Evolutionary conservation across 2,113 vertebrate genomes (phyloP).

Genomic region (Syngnathus typhle): DNA sequence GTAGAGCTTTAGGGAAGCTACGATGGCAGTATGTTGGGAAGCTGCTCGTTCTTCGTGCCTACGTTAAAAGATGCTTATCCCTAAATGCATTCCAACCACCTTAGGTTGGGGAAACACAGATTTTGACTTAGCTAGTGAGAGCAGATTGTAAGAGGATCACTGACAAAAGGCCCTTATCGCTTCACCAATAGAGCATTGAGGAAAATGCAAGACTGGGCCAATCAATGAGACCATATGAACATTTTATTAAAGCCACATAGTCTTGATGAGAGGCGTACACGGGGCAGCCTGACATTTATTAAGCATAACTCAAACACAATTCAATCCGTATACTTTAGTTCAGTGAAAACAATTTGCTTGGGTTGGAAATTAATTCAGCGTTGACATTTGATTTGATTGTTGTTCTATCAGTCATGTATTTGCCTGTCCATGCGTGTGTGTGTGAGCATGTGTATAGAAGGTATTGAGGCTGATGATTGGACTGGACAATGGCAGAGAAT

Average conservation of each 20-base stretch:
- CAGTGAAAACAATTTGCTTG: slow-evolving; percentile 25
- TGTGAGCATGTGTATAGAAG: background rate
- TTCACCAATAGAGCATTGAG: slow-evolving; percentile 46
- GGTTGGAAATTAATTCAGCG: slow-evolving; percentile 43
- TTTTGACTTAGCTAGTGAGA: slow-evolving; percentile 20
- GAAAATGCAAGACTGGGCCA: slow-evolving; percentile 37
- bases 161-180: slow-evolving; percentile 44
- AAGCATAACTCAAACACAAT: slow-evolving; percentile 12
- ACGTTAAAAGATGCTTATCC: background rate
- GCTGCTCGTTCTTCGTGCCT: slow-evolving; percentile 22
- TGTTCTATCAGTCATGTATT: slow-evolving; percentile 16
- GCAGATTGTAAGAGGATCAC: slow-evolving; percentile 39
- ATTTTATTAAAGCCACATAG: slow-evolving; percentile 59
- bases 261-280: slow-evolving; percentile 42
- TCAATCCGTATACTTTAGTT: background rate
- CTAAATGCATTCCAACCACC: background rate
- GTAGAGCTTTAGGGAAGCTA: slow-evolving; percentile 34
- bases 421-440: background rate
- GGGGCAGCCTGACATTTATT: slow-evolving; percentile 16
- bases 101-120: background rate
- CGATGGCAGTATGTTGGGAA: slow-evolving; percentile 29
- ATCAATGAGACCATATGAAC: slow-evolving; percentile 56
- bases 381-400: slow-evolving; percentile 51
- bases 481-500: slow-evolving; percentile 12
- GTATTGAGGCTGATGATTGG: slow-evolving; percentile 44